phyloP scores from a whole-genome alignment of 2,888 invertebrate genomes.

The Patella pellucida region DNA sequence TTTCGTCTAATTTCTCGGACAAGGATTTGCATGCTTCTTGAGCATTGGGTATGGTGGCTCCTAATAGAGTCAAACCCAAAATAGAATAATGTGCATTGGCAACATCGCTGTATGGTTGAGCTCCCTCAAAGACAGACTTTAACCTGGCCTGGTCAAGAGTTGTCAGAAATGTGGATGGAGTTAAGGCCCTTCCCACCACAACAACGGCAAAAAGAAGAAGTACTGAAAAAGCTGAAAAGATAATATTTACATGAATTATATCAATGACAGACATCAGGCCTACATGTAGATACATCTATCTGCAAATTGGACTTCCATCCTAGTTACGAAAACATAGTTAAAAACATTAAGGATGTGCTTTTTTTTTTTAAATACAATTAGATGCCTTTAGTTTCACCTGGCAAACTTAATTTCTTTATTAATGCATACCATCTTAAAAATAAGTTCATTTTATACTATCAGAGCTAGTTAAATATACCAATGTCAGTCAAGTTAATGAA shows the following conservation, averaged over 20 bases:
- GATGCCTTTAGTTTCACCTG: too few species aligned
- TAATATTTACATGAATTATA: not conserved
- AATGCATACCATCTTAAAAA: too few species aligned
- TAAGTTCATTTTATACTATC: too few species aligned
- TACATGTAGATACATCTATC: too few species aligned
- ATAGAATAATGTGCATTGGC: constrained; percentile 80
- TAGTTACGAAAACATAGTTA: too few species aligned
- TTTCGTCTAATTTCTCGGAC: constrained; percentile 69
- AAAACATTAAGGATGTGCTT: too few species aligned
- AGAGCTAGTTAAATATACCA: too few species aligned
- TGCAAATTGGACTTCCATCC: too few species aligned
- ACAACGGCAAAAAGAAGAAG: constrained; percentile 61
- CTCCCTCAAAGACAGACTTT: constrained; percentile 66
- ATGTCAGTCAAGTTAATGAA: too few species aligned
- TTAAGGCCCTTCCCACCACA: constrained; percentile 65
- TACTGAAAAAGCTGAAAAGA: constrained; percentile 50
- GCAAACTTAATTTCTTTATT: too few species aligned
- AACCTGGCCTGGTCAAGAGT: constrained; percentile 67
- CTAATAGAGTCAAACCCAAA: constrained; percentile 80
- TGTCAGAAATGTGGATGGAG: constrained; percentile 68
- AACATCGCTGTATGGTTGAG: constrained; percentile 66
- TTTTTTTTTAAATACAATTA: too few species aligned
- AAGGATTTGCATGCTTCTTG: constrained; percentile 72
- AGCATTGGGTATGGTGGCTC: constrained; percentile 75
- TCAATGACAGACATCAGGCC: too few species aligned